Evolutionary conservation across 2,797 vertebrate genomes (phyloP), one percentile per base, ranked within the genome.

Genomic region (Falco concolor): DNA sequence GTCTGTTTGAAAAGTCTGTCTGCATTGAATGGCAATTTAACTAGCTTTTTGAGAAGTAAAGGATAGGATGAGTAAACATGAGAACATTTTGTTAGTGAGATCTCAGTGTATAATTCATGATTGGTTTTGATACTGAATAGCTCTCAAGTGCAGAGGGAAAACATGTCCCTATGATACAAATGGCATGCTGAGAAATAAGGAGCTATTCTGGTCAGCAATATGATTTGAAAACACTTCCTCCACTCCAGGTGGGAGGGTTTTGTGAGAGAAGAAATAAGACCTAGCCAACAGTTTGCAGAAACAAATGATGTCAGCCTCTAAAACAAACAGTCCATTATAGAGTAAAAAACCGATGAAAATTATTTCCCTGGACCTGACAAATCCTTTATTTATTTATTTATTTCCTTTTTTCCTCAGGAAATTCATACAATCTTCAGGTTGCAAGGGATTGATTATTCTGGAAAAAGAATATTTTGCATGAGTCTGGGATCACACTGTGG

Each of bases 81-180:
- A 94, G 86, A 92, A 91, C 75, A 87, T 75, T 85, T 67, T 83
- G 42, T 84, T 87, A 61, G 91, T 87, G 81, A 85, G 84, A 77
- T 92, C 68, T 89, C 81, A 65, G 84, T 93, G 94, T 89, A 91
- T 95, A 93, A 96, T 89, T 94, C 87, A 87, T 87, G 84, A 74
- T 8, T 32, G n/a, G 7, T 40, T 95, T 95, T 81, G 73, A 76
- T 93, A 70, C 64, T 75, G 91, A 88, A 40, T 32, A 78, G 76
- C 75, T 94, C 88, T 94, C 49, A 30, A 89, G 45, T 72, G 84
- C 78, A 84, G 40, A 1, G 4, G 84, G 69, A 85, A 90, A 87
- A 76, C 8, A 28, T 28, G 56, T 82, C 87, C 75, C 89, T 93
- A 87, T 10, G 17, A 54, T 17, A 82, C 67, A 92, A 94, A 87